phyloP scores from a whole-genome alignment of 2,888 invertebrate species.

The Exocentrus adspersus region DNA sequence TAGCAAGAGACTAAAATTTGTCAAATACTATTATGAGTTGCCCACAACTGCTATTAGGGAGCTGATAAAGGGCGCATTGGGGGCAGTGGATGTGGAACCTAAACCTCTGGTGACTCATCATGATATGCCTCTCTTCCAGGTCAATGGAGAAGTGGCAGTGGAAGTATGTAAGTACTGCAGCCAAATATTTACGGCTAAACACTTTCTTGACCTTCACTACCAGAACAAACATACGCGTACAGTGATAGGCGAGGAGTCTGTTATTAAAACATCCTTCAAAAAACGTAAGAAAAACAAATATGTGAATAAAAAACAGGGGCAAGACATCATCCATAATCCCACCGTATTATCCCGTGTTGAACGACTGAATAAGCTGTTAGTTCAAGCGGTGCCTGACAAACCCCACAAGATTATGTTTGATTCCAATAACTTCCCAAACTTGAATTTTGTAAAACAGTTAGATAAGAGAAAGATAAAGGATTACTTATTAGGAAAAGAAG shows the following conservation, averaged over 20 bases:
- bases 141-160: neutral
- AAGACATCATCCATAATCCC: neutral
- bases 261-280: neutral
- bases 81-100: neutral
- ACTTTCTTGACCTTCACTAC: neutral
- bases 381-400: neutral
- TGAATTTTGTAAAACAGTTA: neutral
- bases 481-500: neutral
- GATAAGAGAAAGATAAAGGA: neutral
- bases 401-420: neutral
- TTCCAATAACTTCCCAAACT: neutral
- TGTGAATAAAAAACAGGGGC: neutral
- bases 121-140: neutral
- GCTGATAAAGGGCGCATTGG: slow-evolving; percentile 3
- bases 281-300: neutral
- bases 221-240: neutral
- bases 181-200: neutral
- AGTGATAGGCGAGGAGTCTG: neutral
- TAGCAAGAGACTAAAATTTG: neutral
- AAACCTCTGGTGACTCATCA: too few species aligned
- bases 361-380: neutral
- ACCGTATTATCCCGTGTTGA: neutral
- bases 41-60: neutral
- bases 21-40: slow-evolving; percentile 1
- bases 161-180: slow-evolving; percentile 10